These are phyloP conservation scores for Andrena flavipes DNA, from an alignment of 2,888 invertebrate species.

Conservation along the genomic window DNA sequence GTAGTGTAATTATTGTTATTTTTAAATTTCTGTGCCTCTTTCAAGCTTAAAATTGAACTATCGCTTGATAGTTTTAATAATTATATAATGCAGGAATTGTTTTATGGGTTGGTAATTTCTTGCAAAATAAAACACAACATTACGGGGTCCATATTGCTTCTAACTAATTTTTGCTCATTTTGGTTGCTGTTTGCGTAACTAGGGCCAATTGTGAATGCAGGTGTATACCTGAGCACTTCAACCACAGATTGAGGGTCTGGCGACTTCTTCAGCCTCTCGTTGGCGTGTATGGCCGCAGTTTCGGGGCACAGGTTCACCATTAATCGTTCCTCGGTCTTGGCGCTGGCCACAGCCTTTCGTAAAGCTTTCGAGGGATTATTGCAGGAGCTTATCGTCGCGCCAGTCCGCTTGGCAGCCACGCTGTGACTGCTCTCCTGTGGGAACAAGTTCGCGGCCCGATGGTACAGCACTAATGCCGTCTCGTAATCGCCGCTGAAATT, in stretches of 20 bases:
- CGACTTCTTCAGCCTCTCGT: constrained; percentile 68
- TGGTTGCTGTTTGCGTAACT: too few species aligned
- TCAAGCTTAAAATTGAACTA: not conserved
- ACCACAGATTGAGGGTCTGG: constrained; percentile 66
- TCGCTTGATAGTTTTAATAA: too few species aligned
- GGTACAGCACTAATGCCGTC: constrained; percentile 79
- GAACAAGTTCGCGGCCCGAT: constrained; percentile 76
- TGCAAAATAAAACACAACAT: too few species aligned
- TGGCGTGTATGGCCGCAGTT: constrained; percentile 66
- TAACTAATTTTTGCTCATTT: not conserved
- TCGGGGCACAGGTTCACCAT: constrained; percentile 71
- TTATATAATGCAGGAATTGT: too few species aligned
- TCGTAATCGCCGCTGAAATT: constrained; percentile 80
- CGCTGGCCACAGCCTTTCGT: constrained; percentile 52
- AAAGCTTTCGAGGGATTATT: constrained; percentile 70
- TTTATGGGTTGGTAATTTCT: too few species aligned
- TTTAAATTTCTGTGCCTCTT: not conserved
- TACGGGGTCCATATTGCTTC: too few species aligned
- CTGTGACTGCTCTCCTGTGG: constrained; percentile 76
- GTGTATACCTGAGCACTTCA: constrained; percentile 69
- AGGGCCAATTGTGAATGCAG: too few species aligned
- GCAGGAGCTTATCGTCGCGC: constrained; percentile 74
- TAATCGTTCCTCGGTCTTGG: constrained; percentile 57
- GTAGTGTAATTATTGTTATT: too few species aligned
- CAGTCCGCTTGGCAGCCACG: constrained; percentile 74